Evolutionary conservation across 1,140 invertebrate species (phyloP), one percentile per base, ranked within the genome.

Genomic region (Medauroidea extradentata): DNA sequence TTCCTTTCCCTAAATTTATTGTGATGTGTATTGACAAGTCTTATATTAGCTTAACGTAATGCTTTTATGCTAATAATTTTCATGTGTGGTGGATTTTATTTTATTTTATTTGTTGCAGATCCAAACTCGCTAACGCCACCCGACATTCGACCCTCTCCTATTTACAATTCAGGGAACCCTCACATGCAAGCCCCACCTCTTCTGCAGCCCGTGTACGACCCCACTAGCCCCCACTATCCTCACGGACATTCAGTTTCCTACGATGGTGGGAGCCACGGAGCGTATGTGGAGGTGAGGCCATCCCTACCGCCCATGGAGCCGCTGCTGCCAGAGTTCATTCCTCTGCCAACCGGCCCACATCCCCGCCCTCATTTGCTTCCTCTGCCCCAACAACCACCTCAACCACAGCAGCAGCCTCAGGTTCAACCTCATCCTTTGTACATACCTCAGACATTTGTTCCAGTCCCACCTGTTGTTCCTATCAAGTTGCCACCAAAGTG

Each of bases 401-500:
- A 53, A 18, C 38, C 52, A 2, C 52, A 41, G 27, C 42, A 29
- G 14, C 52, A 53, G 21, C 44, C 23, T 3, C 29, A 52, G 25
- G 27, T 52, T 16, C 50, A 24, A 18, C 50, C 50, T 52, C 16
- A n/a, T n/a, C n/a, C n/a, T 19, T 16, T 48, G 14, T 24, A 21
- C 44, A 48, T 48, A 21, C 44, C 23, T 11, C 44, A 48, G 9
- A 21, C 44, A 14, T 48, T 48, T 48, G 44, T 48, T 14, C 19
- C 44, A 3, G 52, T 23, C 16, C 52, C 13, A 9, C 52, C 29
- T 3, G 34, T 39, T 19, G 23, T 23, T 0, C 73, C 80, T 0
- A 74, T 82, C 0, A 85, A 87, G 66, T 71, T 97, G 43, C 93
- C 94, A 4, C 87, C 88, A 0, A 84, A 88, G 69, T 98, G 94